These are phyloP conservation scores for Wiebesia pumilae DNA, from an alignment of 1,140 invertebrate species.

Conservation along the genomic window DNA sequence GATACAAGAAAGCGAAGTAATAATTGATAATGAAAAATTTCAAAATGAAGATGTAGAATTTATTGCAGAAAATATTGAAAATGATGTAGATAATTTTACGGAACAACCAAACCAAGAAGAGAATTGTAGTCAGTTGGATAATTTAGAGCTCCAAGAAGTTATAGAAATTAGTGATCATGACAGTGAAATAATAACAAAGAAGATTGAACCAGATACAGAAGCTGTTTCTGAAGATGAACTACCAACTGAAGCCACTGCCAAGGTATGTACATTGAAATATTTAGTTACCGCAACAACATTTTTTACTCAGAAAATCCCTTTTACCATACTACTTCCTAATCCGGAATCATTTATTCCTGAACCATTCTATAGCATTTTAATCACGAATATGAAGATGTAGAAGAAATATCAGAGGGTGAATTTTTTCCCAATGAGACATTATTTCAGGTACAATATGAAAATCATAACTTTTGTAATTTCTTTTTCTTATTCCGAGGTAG, in stretches of 20 bases:
- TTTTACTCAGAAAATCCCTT: slow-evolving; percentile 25
- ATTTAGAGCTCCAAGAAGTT: slow-evolving; percentile 52
- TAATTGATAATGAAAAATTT: slow-evolving; percentile 42
- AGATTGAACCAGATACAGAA: slow-evolving; percentile 79
- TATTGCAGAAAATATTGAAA: slow-evolving; percentile 58
- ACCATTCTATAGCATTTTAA: slow-evolving; percentile 51
- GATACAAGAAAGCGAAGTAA: slow-evolving; percentile 39
- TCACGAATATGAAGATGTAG: slow-evolving; percentile 56
- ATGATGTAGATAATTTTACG: slow-evolving; percentile 54
- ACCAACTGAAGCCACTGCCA: slow-evolving; percentile 72
- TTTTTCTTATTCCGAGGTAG: neutral
- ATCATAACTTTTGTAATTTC: slow-evolving; percentile 9
- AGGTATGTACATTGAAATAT: slow-evolving; percentile 59
- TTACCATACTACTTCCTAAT: slow-evolving; percentile 36
- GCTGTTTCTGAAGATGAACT: slow-evolving; percentile 83
- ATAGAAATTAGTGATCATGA: slow-evolving; percentile 60
- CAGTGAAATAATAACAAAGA: slow-evolving; percentile 58
- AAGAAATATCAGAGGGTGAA: slow-evolving; percentile 61
- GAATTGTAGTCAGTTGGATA: neutral
- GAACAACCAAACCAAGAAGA: slow-evolving; percentile 28
- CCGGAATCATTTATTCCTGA: slow-evolving; percentile 19
- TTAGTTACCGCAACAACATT: neutral
- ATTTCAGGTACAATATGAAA: slow-evolving; percentile 55
- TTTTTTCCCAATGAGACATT: slow-evolving; percentile 55
- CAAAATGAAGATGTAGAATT: slow-evolving; percentile 45